Percentiles rank a stretch among this genome's conserved stretches.
phyloP scores from a whole-genome alignment of 2,113 vertebrate genomes.

The Lasiurus cinereus region DNA sequence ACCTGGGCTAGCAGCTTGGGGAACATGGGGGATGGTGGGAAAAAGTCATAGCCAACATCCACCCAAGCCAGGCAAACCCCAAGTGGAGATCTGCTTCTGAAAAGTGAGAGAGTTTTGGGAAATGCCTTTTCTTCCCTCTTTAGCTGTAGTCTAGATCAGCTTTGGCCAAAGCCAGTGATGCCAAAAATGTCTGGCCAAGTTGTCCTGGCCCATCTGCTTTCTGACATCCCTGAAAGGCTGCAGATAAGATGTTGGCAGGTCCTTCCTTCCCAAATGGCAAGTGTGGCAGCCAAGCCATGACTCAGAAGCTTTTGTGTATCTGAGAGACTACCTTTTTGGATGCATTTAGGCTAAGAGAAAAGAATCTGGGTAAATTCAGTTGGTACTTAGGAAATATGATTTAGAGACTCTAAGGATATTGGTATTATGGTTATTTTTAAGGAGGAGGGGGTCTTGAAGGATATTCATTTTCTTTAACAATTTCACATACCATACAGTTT shows the following conservation, averaged over 20 bases:
- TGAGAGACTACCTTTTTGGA: not conserved
- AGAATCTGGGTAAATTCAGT: slow-evolving; percentile 26
- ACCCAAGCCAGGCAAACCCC: not conserved
- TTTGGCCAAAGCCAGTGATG: not conserved
- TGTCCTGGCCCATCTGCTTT: not conserved
- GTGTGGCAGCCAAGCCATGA: not conserved
- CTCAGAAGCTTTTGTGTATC: not conserved
- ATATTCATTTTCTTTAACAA: not conserved
- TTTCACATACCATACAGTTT: not conserved
- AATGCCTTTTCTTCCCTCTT: not conserved
- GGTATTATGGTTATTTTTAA: not conserved
- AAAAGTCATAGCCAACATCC: not conserved
- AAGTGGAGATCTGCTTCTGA: slow-evolving; percentile 26
- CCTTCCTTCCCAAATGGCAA: not conserved
- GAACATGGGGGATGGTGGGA: fast-evolving
- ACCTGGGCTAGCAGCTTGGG: not conserved
- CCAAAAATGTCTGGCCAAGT: not conserved
- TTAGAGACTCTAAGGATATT: slow-evolving; percentile 13
- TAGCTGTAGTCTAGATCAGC: not conserved
- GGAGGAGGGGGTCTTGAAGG: not conserved
- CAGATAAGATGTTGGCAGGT: slow-evolving; percentile 48
- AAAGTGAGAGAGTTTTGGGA: not conserved
- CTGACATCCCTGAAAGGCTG: slow-evolving; percentile 14
- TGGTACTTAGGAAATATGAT: not conserved
- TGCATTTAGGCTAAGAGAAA: slow-evolving; percentile 15